Evolutionary conservation across 2,797 vertebrate species (phyloP).

Genomic region (Xiphophorus birchmanni): DNA sequence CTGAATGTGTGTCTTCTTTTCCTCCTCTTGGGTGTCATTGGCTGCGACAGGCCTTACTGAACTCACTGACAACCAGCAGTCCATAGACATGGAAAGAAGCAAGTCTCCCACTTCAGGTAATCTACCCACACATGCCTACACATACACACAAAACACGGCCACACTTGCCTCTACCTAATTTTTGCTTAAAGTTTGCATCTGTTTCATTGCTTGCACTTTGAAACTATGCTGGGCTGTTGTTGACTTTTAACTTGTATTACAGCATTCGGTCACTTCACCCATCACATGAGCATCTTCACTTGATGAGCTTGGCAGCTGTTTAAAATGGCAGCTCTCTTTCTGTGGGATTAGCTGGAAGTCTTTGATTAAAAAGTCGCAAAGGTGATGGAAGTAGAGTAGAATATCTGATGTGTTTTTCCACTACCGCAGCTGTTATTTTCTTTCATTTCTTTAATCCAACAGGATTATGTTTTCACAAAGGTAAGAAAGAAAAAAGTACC

Average conservation of each 20-base stretch:
- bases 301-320: constrained; percentile 18
- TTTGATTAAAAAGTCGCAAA: not conserved
- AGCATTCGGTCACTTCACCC: constrained; percentile 23
- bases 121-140: constrained; percentile 34
- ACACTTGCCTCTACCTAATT: not conserved
- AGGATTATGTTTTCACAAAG: constrained; percentile 15
- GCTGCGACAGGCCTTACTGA: constrained; percentile 90
- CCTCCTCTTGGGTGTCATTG: constrained; percentile 41
- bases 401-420: constrained; percentile 13
- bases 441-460: constrained; percentile 2
- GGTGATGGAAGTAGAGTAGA: constrained; percentile 8
- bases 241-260: constrained; percentile 23
- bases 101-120: constrained; percentile 99
- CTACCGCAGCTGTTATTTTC: constrained; percentile 7
- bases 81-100: constrained; percentile 94
- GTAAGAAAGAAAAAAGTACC: constrained; percentile 9
- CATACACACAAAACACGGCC: constrained; percentile 27
- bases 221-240: constrained; percentile 21
- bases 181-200: constrained; percentile 20
- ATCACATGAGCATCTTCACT: constrained; percentile 28
- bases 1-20: constrained; percentile 29
- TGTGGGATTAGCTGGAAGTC: not conserved
- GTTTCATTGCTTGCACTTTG: constrained; percentile 20
- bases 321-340: not conserved
- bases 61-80: constrained; percentile 93